Evolutionary conservation across 2,113 vertebrate genomes (phyloP).

Genomic region (Acrocephalus kingi): DNA sequence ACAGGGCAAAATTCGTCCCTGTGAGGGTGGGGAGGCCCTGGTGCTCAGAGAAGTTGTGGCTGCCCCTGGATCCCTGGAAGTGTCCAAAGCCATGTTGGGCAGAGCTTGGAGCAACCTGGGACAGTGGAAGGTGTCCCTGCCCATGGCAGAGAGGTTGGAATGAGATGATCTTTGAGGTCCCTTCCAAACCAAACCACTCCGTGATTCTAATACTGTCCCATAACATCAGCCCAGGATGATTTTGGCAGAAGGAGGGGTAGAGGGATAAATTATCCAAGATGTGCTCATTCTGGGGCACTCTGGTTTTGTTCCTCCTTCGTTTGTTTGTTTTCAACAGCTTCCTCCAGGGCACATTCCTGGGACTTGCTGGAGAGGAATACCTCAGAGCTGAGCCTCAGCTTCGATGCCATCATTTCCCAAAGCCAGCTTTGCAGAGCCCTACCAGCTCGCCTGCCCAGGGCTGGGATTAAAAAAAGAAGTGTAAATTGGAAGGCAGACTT

Average conservation of each 20-base stretch:
- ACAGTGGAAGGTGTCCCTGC: background rate
- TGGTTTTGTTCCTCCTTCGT: background rate
- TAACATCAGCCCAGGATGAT: background rate
- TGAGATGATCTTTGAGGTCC: background rate
- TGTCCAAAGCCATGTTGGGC: background rate
- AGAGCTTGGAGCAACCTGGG: background rate
- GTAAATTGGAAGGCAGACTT: background rate
- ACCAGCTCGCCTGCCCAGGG: rapidly evolving
- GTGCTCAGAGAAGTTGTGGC: background rate
- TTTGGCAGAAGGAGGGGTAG: background rate
- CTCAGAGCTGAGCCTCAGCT: background rate
- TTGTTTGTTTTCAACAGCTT: background rate
- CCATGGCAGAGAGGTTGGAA: background rate
- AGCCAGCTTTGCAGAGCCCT: background rate
- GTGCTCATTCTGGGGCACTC: background rate
- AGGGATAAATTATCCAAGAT: background rate
- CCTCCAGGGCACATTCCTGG: background rate
- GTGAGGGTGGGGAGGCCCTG: background rate
- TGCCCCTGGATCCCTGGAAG: background rate
- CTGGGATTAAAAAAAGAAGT: background rate
- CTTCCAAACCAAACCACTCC: background rate
- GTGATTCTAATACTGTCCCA: background rate
- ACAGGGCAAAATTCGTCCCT: background rate
- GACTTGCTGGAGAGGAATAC: background rate
- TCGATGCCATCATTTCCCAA: rapidly evolving